A percentile compares a stretch with the other conserved stretches of the same genome.
Conservation (phyloP, 2,797 vertebrate genomes). For the Pteropus rufus region DNA sequence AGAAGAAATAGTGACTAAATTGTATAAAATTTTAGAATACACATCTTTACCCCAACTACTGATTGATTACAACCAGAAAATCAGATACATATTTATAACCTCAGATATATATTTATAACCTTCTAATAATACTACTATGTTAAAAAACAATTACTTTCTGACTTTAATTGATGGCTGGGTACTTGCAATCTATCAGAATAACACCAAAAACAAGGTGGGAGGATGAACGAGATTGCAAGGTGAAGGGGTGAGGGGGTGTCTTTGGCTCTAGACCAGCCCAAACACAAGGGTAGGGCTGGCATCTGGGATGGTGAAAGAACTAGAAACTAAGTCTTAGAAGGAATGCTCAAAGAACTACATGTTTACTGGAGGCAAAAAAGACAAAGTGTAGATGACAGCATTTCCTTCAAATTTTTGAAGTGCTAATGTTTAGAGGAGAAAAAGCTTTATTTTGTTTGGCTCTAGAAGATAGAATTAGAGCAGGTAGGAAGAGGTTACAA, state of each 20-base stretch:
- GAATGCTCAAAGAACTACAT: neutral
- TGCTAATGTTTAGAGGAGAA: neutral
- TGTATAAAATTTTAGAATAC: neutral
- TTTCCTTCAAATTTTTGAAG: neutral
- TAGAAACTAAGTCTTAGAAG: neutral
- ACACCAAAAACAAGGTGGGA: neutral
- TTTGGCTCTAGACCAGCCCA: neutral
- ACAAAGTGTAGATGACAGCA: neutral
- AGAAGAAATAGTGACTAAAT: neutral
- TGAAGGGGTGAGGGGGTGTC: too few species aligned
- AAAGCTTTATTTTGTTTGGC: constrained; percentile 39
- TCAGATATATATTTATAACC: neutral
- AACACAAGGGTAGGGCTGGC: neutral
- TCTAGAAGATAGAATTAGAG: constrained; percentile 4
- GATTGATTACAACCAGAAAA: neutral
- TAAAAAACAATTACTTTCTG: neutral
- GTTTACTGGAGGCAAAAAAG: neutral
- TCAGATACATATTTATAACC: neutral
- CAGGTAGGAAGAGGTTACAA: constrained; percentile 31
- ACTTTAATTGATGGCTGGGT: neutral
- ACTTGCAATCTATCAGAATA: neutral
- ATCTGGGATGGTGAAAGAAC: neutral
- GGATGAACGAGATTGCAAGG: neutral
- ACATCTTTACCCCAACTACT: neutral
- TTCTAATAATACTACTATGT: neutral